Percentiles rank a stretch among this genome's conserved stretches.
phyloP scores from a whole-genome alignment of 2,888 invertebrate species.

The Stenichneumon culpator region DNA sequence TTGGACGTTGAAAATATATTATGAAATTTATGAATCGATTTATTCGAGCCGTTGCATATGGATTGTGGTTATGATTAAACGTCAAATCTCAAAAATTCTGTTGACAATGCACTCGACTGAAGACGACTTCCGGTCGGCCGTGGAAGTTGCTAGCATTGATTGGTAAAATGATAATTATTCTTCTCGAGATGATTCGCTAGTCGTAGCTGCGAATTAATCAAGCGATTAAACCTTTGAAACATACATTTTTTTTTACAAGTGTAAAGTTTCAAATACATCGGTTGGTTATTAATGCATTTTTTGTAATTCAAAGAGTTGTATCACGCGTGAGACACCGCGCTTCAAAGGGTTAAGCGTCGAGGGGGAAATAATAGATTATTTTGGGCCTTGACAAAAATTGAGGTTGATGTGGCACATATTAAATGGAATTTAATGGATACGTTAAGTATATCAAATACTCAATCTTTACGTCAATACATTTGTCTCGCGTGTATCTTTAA shows the following conservation, averaged over 20 bases:
- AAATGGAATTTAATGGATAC: too few species aligned
- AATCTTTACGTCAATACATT: background rate
- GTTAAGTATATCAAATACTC: background rate
- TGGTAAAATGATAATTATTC: background rate
- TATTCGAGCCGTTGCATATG: background rate
- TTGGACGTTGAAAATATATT: background rate
- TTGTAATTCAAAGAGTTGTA: too few species aligned
- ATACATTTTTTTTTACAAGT: background rate
- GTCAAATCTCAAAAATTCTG: background rate
- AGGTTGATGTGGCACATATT: too few species aligned
- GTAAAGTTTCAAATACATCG: too few species aligned
- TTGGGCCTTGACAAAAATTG: too few species aligned
- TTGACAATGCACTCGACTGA: background rate
- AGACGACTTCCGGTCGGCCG: constrained; percentile 35
- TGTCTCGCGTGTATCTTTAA: background rate
- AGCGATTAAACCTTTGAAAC: background rate
- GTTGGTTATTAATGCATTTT: too few species aligned
- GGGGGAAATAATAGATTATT: too few species aligned
- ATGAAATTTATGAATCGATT: background rate
- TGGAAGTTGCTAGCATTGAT: background rate
- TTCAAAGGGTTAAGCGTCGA: too few species aligned
- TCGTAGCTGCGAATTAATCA: too few species aligned
- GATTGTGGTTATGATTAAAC: background rate
- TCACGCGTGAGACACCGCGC: too few species aligned
- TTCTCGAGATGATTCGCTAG: too few species aligned